These are phyloP conservation scores for Molossus molossus DNA, from an alignment of 2,797 vertebrate species.

Conservation along the genomic window DNA sequence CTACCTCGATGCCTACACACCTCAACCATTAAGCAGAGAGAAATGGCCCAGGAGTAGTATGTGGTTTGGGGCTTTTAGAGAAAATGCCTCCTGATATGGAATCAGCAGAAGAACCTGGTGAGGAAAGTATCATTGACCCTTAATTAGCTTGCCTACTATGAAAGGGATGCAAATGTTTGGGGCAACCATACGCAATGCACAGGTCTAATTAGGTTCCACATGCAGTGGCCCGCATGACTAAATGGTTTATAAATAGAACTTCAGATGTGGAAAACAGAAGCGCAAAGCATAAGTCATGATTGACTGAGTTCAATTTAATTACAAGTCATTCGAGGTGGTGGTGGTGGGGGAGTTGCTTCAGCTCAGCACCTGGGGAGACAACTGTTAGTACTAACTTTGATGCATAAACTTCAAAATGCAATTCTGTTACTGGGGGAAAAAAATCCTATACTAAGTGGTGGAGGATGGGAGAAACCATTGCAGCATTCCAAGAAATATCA, in stretches of 20 bases:
- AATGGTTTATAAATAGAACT: conserved; percentile 72
- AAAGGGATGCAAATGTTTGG: not conserved
- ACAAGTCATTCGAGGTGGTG: conserved; percentile 72
- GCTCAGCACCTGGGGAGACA: conserved; percentile 19
- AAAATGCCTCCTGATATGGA: not conserved
- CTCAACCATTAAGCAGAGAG: not conserved
- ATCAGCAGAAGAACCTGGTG: not conserved
- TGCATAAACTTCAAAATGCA: conserved; percentile 53
- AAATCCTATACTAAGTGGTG: not conserved
- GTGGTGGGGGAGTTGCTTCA: not conserved
- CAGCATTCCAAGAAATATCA: not conserved
- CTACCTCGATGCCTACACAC: not conserved
- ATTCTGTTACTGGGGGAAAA: not conserved
- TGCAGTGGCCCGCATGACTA: conserved; percentile 63
- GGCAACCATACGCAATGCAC: not conserved
- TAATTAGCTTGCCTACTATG: not conserved
- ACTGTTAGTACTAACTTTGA: conserved; percentile 33
- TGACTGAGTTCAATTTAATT: conserved; percentile 73
- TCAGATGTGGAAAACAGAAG: conserved; percentile 55
- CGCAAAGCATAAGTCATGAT: conserved; percentile 38
- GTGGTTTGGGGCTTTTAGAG: not conserved
- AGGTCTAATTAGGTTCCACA: conserved; percentile 59
- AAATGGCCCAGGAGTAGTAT: not conserved
- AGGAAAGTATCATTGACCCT: not conserved
- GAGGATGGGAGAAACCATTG: not conserved